Evolutionary conservation across 2,113 vertebrate genomes (phyloP), one percentile per base, ranked within the genome.

Genomic region (Mastomys natalensis): DNA sequence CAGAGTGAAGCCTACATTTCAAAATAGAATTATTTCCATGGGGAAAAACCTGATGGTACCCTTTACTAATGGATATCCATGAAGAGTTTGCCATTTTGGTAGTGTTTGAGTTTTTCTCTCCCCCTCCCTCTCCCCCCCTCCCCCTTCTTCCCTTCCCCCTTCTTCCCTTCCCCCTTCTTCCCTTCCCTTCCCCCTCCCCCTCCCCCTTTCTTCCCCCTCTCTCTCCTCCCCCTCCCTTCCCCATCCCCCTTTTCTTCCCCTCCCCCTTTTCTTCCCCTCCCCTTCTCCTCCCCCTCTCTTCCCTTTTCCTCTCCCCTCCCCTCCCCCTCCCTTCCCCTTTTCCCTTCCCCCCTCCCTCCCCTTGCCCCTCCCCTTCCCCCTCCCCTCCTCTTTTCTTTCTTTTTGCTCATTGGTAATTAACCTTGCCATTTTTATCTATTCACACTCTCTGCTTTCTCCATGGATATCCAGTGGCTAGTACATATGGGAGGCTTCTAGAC

Each of bases 1-100:
- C 70, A 51, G 85, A 90, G 43, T 5, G 72, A 91, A 77, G 48
- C 60, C 70, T 96, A 24, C 51, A 76, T 68, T 95, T 91, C n/a
- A 37, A 95, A 80, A 51, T 31, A 29, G 55, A 73, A 34, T 31
- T 13, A 12, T 40, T 72, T 13, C 84, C 1, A 7, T 60, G 1
- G 4, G 15, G 51, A 55, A 77, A 77, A 80, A 66, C 17, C 29
- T 53, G 53, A 15, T 74, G 60, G 73, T 66, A 17, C 17, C 1
- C 70, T 86, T 76, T 64, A 62, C 76, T 87, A 43, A 43, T 24
- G 80, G 86, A 43, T 19, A 22, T 90, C 29, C 45, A 66, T 70
- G 68, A 93, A 87, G 85, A 68, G 16, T 91, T 48, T 77, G 70
- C 58, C n/a, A 11, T 13, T 84, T 16, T n/a, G 31, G 12, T 58